Conservation (phyloP, 1,140 invertebrate species). For the Panagrolaimus sp. region DNA sequence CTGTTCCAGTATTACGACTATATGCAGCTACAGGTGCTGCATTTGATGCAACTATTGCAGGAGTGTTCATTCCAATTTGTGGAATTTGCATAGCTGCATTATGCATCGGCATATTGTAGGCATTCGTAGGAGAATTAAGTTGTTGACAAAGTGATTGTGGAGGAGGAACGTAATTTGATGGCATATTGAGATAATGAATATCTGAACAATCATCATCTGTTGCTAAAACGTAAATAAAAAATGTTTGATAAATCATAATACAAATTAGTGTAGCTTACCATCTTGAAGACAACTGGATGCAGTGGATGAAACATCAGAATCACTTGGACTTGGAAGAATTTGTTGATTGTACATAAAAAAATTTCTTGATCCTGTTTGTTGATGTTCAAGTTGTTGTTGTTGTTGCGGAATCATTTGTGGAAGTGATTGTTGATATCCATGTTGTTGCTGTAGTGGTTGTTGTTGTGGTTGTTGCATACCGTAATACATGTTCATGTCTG, state of each 20-base stretch:
- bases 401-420: slow-evolving; percentile 9
- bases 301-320: slow-evolving; percentile 30
- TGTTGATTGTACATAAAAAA: slow-evolving; percentile 21
- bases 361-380: slow-evolving; percentile 11
- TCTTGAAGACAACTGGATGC: slow-evolving; percentile 22
- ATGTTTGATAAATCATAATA: slow-evolving; percentile 15
- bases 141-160: slow-evolving; percentile 23
- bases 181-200: slow-evolving; percentile 21
- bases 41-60: slow-evolving; percentile 1
- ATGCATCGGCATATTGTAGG: slow-evolving; percentile 9
- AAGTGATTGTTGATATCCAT: neutral
- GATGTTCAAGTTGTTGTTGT: slow-evolving; percentile 10
- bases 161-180: slow-evolving; percentile 24
- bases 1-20: slow-evolving; percentile 64
- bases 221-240: slow-evolving; percentile 10
- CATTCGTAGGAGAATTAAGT: neutral
- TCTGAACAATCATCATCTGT: slow-evolving; percentile 22
- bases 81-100: neutral
- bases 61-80: neutral
- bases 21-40: slow-evolving; percentile 18
- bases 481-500: neutral
- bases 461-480: slow-evolving; percentile 16
- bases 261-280: slow-evolving; percentile 21
- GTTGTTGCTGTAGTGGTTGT: neutral
- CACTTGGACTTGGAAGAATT: slow-evolving; percentile 28